Conservation (phyloP, 1,140 invertebrate species). For the Trachelipus rathkii region DNA sequence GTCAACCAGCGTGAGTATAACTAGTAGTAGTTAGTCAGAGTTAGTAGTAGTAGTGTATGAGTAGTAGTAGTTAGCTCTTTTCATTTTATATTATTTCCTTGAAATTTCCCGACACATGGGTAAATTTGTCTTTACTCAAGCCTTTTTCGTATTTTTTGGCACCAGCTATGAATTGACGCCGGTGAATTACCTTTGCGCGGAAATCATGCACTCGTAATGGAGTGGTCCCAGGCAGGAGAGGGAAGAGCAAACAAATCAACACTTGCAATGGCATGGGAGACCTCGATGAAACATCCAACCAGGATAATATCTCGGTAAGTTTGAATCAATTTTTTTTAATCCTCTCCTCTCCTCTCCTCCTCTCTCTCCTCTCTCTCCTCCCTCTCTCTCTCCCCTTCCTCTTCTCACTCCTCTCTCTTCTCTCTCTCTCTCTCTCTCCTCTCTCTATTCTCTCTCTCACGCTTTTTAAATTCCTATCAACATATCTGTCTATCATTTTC, state of each 20-base stretch:
- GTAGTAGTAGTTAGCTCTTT: too few species aligned
- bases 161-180: slow-evolving; percentile 53
- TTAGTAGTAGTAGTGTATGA: background rate
- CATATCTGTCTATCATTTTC: too few species aligned
- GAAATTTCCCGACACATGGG: background rate
- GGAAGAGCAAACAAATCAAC: background rate
- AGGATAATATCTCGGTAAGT: background rate
- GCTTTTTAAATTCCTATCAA: too few species aligned
- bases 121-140: background rate
- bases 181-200: slow-evolving; percentile 51
- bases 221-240: background rate
- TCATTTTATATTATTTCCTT: background rate
- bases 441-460: too few species aligned
- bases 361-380: too few species aligned
- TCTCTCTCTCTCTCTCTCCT: too few species aligned
- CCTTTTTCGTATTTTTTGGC: slow-evolving; percentile 50
- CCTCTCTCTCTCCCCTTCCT: too few species aligned
- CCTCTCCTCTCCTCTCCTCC: too few species aligned
- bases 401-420: too few species aligned
- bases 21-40: too few species aligned
- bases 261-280: background rate
- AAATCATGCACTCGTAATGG: slow-evolving; percentile 23
- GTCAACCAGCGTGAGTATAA: too few species aligned
- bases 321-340: too few species aligned
- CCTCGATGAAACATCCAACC: background rate